Base-by-base conservation (phyloP, 2,888 invertebrate species). In the Deladenus siricidicola region DNA sequence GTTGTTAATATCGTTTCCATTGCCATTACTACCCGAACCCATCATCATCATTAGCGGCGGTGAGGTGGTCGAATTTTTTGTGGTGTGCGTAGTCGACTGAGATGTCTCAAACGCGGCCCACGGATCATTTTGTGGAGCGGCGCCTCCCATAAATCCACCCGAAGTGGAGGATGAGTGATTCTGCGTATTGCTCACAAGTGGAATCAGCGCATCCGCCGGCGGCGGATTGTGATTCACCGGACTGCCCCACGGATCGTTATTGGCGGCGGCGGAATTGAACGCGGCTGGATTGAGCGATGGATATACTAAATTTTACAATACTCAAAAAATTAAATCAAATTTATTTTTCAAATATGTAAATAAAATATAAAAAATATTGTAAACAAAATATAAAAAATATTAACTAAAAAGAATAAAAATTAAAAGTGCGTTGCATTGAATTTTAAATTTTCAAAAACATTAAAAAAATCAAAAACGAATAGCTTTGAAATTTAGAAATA, bases 201-300 rank as follows among this genome's bases (percentile, higher is more conserved):
- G 53, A 19, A 19, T 23, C 8, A 23, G 47, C n/a, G 21, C 17
- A n/a, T 30, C 39, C 17, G 53, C 42, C 23, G 53, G 58, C 26
- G 10, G 61, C 39, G 23, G 64, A n/a, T 14, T 56, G 21, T 3
- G 66, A 28, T 42, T 17, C 26, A 28, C 23, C 10, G 52, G 26
- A 28, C 19, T 30, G 50, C 83, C 82, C 86, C 86, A 86, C 8
- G 86, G 86, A 80, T 86, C 86, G 48, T 80, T 77, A 8, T 53
- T 58, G 21, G 64, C 58, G 10, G 62, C 49, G 10, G 42, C 26
- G 14, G 60, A 30, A 50, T 24, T 34, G 3, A 43, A 19, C 2
- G 49, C 47, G 26, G 52, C n/a, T 23, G 56, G 10, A 51, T 47
- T 28, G 44, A 64, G 53, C n/a, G 48, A 42, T 26, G 64, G 64